phyloP scores from a whole-genome alignment of 1,140 invertebrate genomes.

The Drosophila dunni region DNA sequence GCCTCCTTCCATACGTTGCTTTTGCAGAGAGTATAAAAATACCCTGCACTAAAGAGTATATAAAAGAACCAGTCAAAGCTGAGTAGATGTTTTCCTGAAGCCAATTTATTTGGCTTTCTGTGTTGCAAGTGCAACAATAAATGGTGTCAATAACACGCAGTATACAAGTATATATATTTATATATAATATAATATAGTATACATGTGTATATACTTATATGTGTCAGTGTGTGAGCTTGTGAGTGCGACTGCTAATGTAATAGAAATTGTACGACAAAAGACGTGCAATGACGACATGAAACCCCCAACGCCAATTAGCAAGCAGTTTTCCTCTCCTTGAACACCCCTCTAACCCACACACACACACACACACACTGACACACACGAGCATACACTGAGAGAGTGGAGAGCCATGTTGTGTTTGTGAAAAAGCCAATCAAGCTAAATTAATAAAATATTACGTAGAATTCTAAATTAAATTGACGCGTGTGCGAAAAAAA shows the following conservation, averaged over 20 bases:
- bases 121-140: slow-evolving; percentile 54
- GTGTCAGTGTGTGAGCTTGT: slow-evolving; percentile 9
- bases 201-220: slow-evolving; percentile 8
- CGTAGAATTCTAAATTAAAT: slow-evolving; percentile 81
- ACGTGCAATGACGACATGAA: slow-evolving; percentile 79
- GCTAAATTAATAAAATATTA: slow-evolving; percentile 82
- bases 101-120: slow-evolving; percentile 51
- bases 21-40: not conserved
- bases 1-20: not conserved
- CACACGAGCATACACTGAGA: not conserved
- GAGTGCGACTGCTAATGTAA: slow-evolving; percentile 67
- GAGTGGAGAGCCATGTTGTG: slow-evolving; percentile 36
- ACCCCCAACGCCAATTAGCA: slow-evolving; percentile 76
- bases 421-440: slow-evolving; percentile 82
- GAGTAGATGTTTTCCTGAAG: slow-evolving; percentile 29
- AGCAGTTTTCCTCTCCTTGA: slow-evolving; percentile 11
- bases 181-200: not conserved
- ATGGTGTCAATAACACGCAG: slow-evolving; percentile 75
- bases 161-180: not conserved
- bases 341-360: slow-evolving; percentile 1
- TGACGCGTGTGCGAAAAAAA: slow-evolving; percentile 74
- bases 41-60: not conserved
- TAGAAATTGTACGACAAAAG: slow-evolving; percentile 80
- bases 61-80: slow-evolving; percentile 4
- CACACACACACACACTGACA: slow-evolving; percentile 24